phyloP scores from a whole-genome alignment of 2,888 invertebrate species.

The Tinea trinotella region DNA sequence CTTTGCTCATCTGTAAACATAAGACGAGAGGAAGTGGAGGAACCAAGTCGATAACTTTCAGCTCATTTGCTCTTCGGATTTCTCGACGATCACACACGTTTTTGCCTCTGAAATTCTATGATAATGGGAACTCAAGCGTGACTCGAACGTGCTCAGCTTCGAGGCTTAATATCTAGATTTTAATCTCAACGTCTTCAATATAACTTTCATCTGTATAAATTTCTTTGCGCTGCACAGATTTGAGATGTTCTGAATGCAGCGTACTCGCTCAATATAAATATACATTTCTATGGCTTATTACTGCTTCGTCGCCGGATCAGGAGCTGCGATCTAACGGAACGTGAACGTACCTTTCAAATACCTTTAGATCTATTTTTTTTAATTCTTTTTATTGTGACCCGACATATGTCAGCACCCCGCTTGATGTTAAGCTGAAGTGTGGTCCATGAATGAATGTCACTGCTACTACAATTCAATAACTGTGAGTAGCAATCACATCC shows the following conservation, averaged over 20 bases:
- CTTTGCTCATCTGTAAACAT: conserved; percentile 18
- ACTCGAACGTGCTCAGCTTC: conserved; percentile 5
- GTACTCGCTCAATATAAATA: not conserved
- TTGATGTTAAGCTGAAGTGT: no score
- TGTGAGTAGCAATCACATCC: no score
- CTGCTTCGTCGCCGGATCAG: not conserved
- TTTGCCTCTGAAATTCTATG: conserved; percentile 13
- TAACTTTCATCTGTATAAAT: conserved; percentile 6
- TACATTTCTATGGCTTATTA: not conserved
- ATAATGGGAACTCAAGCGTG: conserved; percentile 12
- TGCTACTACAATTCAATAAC: no score
- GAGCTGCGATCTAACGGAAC: not conserved
- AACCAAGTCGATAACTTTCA: conserved; percentile 14
- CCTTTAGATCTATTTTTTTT: not conserved
- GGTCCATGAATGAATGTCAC: no score
- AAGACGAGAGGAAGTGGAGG: conserved; percentile 8
- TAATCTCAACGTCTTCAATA: conserved; percentile 18
- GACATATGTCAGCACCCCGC: no score
- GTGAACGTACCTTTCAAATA: not conserved
- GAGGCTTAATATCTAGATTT: conserved; percentile 17
- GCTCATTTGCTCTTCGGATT: conserved; percentile 17
- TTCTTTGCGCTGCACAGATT: conserved; percentile 3
- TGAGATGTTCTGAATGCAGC: conserved; percentile 4
- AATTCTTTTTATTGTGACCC: no score
- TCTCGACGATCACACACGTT: conserved; percentile 16